A percentile compares a stretch with the other conserved stretches of the same genome.
Evolutionary conservation across 2,888 invertebrate species (phyloP).

Genomic region (Catocala nupta): DNA sequence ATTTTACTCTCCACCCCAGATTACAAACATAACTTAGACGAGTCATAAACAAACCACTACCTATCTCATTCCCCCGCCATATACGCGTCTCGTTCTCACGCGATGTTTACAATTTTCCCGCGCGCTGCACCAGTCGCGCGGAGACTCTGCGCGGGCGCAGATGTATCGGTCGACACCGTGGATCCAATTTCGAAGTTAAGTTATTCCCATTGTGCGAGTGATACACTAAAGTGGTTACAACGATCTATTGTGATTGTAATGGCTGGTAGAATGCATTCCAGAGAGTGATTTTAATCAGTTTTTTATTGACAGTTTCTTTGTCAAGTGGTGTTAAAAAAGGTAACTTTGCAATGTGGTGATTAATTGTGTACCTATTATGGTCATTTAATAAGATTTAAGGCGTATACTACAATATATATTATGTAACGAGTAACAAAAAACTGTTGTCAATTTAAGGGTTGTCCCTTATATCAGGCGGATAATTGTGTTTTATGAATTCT

Average conservation of each 20-base stretch:
- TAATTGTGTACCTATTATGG: constrained; percentile 10
- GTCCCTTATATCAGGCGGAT: too few species aligned
- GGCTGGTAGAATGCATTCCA: constrained; percentile 51
- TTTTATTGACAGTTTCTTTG: constrained; percentile 25
- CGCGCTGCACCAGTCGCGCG: constrained; percentile 61
- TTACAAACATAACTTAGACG: constrained; percentile 54
- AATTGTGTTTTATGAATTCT: too few species aligned
- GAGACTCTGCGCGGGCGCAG: constrained; percentile 64
- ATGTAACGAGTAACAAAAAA: not conserved
- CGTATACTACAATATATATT: not conserved
- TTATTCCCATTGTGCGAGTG: constrained; percentile 35
- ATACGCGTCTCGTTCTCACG: constrained; percentile 56
- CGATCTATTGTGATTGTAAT: constrained; percentile 36
- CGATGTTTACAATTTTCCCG: constrained; percentile 77
- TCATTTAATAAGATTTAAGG: too few species aligned
- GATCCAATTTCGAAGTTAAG: constrained; percentile 21
- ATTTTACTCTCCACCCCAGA: constrained; percentile 53
- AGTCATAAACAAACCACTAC: constrained; percentile 59
- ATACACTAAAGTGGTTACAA: constrained; percentile 49
- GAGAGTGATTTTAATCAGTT: constrained; percentile 43
- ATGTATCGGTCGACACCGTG: constrained; percentile 51
- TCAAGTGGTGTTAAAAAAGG: too few species aligned
- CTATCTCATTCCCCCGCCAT: constrained; percentile 59
- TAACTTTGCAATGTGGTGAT: constrained; percentile 28
- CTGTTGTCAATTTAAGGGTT: constrained; percentile 4